A percentile compares a stretch with the other conserved stretches of the same genome.
These are phyloP conservation scores for Mesocentrotus franciscanus DNA, from an alignment of 53 echinoderm and acorn worm species.

Conservation along the genomic window DNA sequence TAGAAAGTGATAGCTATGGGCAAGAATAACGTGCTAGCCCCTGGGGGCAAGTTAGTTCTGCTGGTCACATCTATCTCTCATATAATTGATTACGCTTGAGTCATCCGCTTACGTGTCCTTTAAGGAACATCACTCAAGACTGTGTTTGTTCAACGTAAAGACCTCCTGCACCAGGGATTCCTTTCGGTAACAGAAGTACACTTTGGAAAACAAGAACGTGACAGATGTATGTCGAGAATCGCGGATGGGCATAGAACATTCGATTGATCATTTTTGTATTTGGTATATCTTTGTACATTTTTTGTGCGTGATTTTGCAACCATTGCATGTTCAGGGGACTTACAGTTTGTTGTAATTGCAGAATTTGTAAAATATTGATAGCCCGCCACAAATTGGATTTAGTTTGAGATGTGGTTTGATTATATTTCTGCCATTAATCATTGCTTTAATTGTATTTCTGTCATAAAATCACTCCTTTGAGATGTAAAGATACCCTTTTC, in stretches of 20 bases:
- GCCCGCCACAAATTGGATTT: neutral
- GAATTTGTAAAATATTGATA: neutral
- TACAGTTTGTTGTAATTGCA: neutral
- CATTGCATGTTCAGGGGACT: neutral
- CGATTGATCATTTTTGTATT: neutral
- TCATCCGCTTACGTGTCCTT: constrained; percentile 6
- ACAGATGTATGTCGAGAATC: constrained; percentile 1
- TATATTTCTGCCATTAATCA: neutral
- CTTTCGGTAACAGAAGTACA: neutral
- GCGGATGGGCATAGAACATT: neutral
- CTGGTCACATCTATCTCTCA: neutral
- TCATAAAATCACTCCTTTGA: neutral
- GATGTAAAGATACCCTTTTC: neutral
- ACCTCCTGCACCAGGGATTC: neutral
- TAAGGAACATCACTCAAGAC: constrained; percentile 3
- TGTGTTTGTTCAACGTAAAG: constrained; percentile 13
- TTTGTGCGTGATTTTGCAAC: neutral
- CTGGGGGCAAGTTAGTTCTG: neutral
- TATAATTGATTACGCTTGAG: constrained; percentile 21
- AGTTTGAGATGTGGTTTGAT: neutral
- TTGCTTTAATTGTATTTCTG: neutral
- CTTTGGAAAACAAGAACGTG: constrained; percentile 24
- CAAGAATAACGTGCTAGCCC: neutral
- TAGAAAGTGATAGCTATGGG: neutral
- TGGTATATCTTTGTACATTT: neutral